Evolutionary conservation across 2,113 vertebrate species (phyloP), one percentile per base, ranked within the genome.

Genomic region (Elachura formosa): DNA sequence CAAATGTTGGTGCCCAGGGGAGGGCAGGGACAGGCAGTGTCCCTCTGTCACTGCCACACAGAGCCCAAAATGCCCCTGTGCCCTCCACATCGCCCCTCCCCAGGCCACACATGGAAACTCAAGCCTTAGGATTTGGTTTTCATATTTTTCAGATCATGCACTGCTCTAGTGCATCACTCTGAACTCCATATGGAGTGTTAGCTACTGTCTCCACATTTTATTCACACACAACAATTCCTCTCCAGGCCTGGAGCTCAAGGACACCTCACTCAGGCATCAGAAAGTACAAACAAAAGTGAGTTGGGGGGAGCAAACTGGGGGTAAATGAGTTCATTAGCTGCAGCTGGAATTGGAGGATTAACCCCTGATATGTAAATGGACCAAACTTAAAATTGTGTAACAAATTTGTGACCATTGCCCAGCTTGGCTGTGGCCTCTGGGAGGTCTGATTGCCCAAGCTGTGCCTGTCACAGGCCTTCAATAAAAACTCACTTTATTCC

Each of bases 201-300:
- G 55, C n/a, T 36, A 17, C 43, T 8, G 3, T 48, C 16, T 33
- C 1, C 16, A n/a, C 2, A 4, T 24, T 59, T 48, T 20, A 38
- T 31, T 38, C 55, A 20, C 21, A 15, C 12, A 48, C 2, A 59
- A 24, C 26, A 4, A 25, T 38, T 9, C 34, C 34, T 40, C 43
- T 40, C 34, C 2, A 24, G 48, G 67, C 34, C 14, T 48, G 34
- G 8, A 25, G 2, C 12, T 20, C 45, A 49, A 40, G 34, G 34
- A 40, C 29, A 33, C 6, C 28, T 33, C 56, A 38, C 16, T 38
- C n/a, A 59, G 5, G 6, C 7, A n/a, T 9, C 14, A 14, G 33
- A 20, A 61, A 48, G 5, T 8, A 11, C 0, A 8, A 48, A 8
- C 1, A 24, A 6, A 58, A 75, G 1, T 36, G 14, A 74, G 3